Percentiles rank a stretch among this genome's conserved stretches.
Evolutionary conservation across 2,797 vertebrate species (phyloP).

Genomic region (Geotrypetes seraphini): DNA sequence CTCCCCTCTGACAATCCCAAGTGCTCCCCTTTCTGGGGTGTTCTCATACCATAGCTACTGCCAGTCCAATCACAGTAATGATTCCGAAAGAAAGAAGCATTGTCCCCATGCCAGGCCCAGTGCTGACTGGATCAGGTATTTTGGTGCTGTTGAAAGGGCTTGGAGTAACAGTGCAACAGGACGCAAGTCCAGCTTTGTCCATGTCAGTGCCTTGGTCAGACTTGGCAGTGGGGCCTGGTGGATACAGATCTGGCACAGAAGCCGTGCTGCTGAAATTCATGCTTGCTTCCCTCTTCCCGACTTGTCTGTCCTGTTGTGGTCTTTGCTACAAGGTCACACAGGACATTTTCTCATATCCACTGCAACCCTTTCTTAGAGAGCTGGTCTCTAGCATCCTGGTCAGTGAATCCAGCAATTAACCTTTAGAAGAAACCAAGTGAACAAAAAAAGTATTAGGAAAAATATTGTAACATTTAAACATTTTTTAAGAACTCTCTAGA

Average conservation of each 20-base stretch:
- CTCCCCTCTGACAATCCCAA: no score
- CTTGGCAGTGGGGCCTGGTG: constrained; percentile 2
- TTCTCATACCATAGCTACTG: constrained; percentile 78
- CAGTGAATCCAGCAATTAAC: no score
- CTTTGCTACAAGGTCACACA: constrained; percentile 3
- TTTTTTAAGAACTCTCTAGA: no score
- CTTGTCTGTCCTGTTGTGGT: not conserved
- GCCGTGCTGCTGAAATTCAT: no score
- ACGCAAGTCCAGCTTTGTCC: constrained; percentile 37
- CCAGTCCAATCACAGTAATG: constrained; percentile 87
- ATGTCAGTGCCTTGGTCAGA: constrained; percentile 27
- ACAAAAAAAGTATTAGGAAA: no score
- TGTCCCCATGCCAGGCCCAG: constrained; percentile 66
- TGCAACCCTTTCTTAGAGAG: not conserved
- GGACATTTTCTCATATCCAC: not conserved
- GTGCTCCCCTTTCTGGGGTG: no score
- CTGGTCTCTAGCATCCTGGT: not conserved
- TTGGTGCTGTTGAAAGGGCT: constrained; percentile 73
- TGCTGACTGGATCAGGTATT: constrained; percentile 53
- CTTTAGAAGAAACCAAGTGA: not conserved
- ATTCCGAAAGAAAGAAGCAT: constrained; percentile 87
- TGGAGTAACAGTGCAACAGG: no score
- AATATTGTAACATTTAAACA: no score
- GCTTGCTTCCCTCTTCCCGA: not conserved
- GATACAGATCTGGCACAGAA: constrained; percentile 24